Percentiles rank a stretch among this genome's conserved stretches.
Evolutionary conservation across 2,797 vertebrate species (phyloP).

Genomic region (Trachops cirrhosus): DNA sequence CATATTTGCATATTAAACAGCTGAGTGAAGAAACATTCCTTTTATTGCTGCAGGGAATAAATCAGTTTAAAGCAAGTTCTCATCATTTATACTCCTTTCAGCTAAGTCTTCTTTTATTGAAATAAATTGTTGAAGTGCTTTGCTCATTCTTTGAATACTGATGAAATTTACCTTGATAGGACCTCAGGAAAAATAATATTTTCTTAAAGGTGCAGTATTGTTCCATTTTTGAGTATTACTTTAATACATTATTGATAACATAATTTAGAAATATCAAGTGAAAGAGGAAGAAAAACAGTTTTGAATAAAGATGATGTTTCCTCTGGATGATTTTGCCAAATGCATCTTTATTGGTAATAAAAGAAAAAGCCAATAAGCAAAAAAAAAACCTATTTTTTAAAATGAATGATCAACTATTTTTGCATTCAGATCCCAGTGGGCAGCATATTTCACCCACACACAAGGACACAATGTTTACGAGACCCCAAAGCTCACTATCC

Average conservation of each 20-base stretch:
- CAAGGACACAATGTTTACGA: neutral
- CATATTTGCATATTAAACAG: constrained; percentile 99
- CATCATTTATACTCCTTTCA: constrained; percentile 98
- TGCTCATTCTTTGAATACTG: constrained; percentile 91
- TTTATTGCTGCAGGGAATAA: constrained; percentile 99
- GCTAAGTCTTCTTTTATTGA: constrained; percentile 96
- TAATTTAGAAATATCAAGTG: constrained; percentile 64
- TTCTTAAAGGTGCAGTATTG: constrained; percentile 86
- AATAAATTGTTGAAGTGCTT: constrained; percentile 94
- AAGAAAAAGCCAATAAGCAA: neutral
- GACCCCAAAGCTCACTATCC: neutral
- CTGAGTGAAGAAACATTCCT: constrained; percentile 95
- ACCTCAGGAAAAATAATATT: constrained; percentile 86
- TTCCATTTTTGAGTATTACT: constrained; percentile 74
- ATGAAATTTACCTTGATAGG: constrained; percentile 92
- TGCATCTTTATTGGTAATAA: constrained; percentile 51
- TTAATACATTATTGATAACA: constrained; percentile 68
- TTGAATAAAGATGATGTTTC: constrained; percentile 49
- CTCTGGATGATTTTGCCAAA: constrained; percentile 36
- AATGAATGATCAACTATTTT: neutral
- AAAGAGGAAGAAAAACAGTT: constrained; percentile 48
- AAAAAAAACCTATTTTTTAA: neutral
- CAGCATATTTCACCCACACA: neutral
- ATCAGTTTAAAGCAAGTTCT: constrained; percentile 99
- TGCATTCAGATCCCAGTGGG: neutral